Evolutionary conservation across 2,797 vertebrate species (phyloP), one percentile per base, ranked within the genome.

Genomic region (Poliocrania exsul): DNA sequence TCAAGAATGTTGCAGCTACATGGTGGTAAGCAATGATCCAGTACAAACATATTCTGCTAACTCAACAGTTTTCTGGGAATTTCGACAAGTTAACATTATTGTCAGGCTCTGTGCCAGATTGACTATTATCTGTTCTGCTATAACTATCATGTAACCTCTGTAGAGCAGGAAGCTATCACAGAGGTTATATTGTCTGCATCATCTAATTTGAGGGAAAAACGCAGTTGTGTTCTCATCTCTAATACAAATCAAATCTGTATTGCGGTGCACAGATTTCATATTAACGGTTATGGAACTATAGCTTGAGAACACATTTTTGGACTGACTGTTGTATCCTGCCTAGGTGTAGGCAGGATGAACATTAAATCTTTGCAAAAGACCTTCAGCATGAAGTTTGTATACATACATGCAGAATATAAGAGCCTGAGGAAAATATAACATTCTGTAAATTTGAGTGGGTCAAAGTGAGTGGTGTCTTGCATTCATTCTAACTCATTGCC

Each of bases 21-120:
- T 54, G 77, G 64, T 75, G 50, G 47, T 61, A 81, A 88, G 50
- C 54, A 65, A 70, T 75, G 86, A 94, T 81, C 86, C 57, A 21
- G 20, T 75, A 51, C 83, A 93, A 90, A 88, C 38, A 33, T 42
- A 60, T 82, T 86, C 78, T 87, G 86, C 83, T 25, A 85, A 81
- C 92, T 92, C 86, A 81, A 75, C 47, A 40, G 47, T 88, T 96
- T 90, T 80, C 88, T 84, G 84, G 78, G 74, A 89, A 84, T 93
- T 92, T 77, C 81, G 74, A 66, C 78, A 94, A 92, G 78, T 86
- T 79, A 90, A 72, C 3, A 0, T 90, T 86, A 40, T 69, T 79
- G 77, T 84, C 71, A 54, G 83, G 66, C 86, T 88, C 86, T 69
- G 56, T 88, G 77, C 86, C 71, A 81, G 81, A 44, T 61, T 69